Evolutionary conservation across 2,113 vertebrate species (phyloP), one percentile per base, ranked within the genome.

Genomic region (Isichthys henryi): DNA sequence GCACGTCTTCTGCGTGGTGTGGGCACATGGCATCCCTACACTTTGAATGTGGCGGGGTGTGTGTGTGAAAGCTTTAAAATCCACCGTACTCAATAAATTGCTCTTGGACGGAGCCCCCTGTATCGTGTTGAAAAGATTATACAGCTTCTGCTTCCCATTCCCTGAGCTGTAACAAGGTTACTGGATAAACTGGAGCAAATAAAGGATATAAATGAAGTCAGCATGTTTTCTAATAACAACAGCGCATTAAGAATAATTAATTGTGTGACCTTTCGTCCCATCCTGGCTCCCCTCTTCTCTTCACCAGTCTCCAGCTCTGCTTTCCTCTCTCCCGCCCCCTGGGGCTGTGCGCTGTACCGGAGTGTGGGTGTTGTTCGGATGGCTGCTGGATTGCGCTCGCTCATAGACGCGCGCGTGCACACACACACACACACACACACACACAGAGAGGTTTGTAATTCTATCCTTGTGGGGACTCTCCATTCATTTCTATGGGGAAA

Each of bases 181-280:
- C 39, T 53, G 50, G 50, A 21, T 50, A 45, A 43, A 39, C n/a
- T 39, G 85, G 27, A 17, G 53, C 53, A 43, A 58, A 66, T 45
- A 31, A 62, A n/a, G 3, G 17, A 45, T 50, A 88, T 43, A 66
- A 87, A 87, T 87, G 85, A 53, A 53, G 11, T 27, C 15, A n/a
- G 85, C 85, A 35, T 87, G 85, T 53, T 53, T 87, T 52, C 49
- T 35, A 53, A 53, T 87, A 53, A 87, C 85, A 87, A 35, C n/a
- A 53, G 85, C 27, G 19, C 85, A 56, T 87, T 87, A 87, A 56
- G 49, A 87, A 52, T 86, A 88, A 88, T 58, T 88, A 88, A 88
- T 53, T 17, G 39, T 1, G 3, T 86, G 31, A 31, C 85, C 85
- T 52, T 86, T 86, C 11, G 49, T 88, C 66, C 49, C 49, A 15